A percentile compares a stretch with the other conserved stretches of the same genome.
Evolutionary conservation across 2,888 invertebrate genomes (phyloP).

Genomic region (Phymatocera aterrima): DNA sequence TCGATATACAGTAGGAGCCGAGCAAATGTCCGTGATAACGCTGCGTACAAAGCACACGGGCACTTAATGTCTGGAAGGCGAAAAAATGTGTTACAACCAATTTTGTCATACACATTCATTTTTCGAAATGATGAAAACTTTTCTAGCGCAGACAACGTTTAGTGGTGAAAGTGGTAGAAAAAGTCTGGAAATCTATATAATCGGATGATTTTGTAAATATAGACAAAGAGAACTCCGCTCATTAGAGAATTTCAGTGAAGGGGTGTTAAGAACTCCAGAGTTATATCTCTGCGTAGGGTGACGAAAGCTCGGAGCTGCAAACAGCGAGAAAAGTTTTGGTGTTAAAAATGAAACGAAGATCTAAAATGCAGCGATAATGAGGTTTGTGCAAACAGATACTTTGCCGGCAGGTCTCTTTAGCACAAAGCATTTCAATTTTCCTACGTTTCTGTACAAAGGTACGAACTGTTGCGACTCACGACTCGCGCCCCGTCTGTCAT

Average conservation of each 20-base stretch:
- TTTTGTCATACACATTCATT: neutral
- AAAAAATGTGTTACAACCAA: constrained; percentile 4
- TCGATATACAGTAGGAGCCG: constrained; percentile 1
- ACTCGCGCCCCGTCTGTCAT: neutral
- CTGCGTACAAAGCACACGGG: neutral
- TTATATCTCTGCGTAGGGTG: neutral
- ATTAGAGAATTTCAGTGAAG: neutral
- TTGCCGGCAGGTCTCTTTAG: neutral
- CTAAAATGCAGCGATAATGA: constrained; percentile 69
- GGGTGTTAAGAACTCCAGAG: neutral
- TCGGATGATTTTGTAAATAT: neutral
- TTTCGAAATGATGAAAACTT: too few species aligned
- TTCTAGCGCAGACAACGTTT: neutral
- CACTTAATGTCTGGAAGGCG: neutral
- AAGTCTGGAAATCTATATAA: neutral
- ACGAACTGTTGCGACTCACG: neutral
- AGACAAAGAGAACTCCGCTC: constrained; percentile 1
- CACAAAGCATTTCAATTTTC: constrained; percentile 32
- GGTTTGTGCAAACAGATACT: constrained; percentile 62
- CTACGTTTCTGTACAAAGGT: constrained; percentile 25
- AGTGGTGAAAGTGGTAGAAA: too few species aligned
- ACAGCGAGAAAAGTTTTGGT: constrained; percentile 24
- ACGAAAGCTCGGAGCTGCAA: neutral
- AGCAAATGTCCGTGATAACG: constrained; percentile 17
- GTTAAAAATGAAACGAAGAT: constrained; percentile 51